Conservation (phyloP, 1,140 invertebrate species). For the Maniola jurtina region DNA sequence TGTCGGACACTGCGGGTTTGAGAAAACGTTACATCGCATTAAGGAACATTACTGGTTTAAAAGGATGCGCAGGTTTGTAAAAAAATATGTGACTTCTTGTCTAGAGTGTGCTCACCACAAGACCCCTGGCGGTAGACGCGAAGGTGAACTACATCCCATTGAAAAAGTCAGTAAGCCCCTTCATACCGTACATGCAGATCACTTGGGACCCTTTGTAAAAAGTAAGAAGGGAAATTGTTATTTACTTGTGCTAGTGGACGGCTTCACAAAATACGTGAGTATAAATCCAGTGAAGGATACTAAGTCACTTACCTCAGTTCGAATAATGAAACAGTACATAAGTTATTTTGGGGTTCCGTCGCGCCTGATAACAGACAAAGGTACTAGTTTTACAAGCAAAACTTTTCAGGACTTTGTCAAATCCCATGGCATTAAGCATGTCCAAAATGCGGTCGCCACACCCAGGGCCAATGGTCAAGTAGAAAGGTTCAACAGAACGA, state of each 20-base stretch:
- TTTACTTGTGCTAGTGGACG: conserved; percentile 38
- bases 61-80: conserved; percentile 33
- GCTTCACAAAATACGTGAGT: conserved; percentile 39
- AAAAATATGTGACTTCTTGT: conserved; percentile 35
- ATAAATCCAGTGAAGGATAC: conserved; percentile 35
- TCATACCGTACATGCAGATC: conserved; percentile 30
- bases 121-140: conserved; percentile 31
- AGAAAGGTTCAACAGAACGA: conserved; percentile 42
- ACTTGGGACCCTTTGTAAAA: conserved; percentile 28
- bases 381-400: conserved; percentile 36
- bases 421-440: conserved; percentile 35
- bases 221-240: conserved; percentile 27
- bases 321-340: conserved; percentile 31
- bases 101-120: conserved; percentile 37
- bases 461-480: conserved; percentile 44
- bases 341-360: conserved; percentile 36
- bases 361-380: conserved; percentile 38
- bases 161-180: conserved; percentile 24
- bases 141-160: conserved; percentile 45
- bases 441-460: conserved; percentile 38
- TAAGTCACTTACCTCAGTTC: conserved; percentile 29
- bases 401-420: conserved; percentile 34
- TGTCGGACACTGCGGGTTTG: conserved; percentile 48
- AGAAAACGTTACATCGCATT: conserved; percentile 45
- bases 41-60: conserved; percentile 50